Percentiles rank a stretch among this genome's conserved stretches.
Conservation (phyloP, 2,113 vertebrate genomes). For the Ellobius talpinus region DNA sequence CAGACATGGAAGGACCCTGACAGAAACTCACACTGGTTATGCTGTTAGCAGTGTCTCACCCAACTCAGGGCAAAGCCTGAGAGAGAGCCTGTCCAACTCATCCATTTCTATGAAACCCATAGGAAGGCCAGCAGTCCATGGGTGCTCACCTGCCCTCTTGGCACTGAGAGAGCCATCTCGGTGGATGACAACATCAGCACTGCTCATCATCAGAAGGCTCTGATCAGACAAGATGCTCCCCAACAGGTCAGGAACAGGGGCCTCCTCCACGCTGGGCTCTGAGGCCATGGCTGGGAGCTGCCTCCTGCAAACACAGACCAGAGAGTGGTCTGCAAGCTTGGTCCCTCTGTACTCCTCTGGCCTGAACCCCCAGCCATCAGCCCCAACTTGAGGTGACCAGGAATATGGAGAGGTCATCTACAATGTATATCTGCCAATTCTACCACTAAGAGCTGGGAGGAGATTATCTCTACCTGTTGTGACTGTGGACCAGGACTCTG, state of each 20-base stretch:
- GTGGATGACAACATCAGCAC: slow-evolving; percentile 94
- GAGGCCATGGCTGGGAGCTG: slow-evolving; percentile 79
- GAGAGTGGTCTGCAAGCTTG: fast-evolving
- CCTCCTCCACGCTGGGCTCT: slow-evolving; percentile 86
- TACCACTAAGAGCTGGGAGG: fast-evolving
- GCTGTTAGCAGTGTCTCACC: not conserved
- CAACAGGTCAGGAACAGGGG: slow-evolving; percentile 94
- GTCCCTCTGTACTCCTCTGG: not conserved
- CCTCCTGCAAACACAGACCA: slow-evolving; percentile 78
- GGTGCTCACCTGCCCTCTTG: slow-evolving; percentile 88
- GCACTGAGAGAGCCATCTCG: slow-evolving; percentile 95
- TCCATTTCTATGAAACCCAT: not conserved
- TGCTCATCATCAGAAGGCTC: slow-evolving; percentile 95
- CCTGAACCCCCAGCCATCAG: too few species aligned
- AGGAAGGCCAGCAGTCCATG: not conserved
- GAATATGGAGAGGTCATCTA: too few species aligned
- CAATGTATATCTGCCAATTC: fast-evolving
- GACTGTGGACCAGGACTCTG: not conserved
- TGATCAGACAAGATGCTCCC: slow-evolving; percentile 96
- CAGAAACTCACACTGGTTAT: too few species aligned
- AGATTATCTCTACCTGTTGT: fast-evolving
- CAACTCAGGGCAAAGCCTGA: not conserved
- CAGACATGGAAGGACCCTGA: too few species aligned
- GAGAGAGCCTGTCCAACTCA: not conserved
- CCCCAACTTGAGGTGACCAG: too few species aligned